Percentiles rank a stretch among this genome's conserved stretches.
These are phyloP conservation scores for Syngnathus rostellatus DNA, from an alignment of 2,797 vertebrate genomes.

Conservation along the genomic window DNA sequence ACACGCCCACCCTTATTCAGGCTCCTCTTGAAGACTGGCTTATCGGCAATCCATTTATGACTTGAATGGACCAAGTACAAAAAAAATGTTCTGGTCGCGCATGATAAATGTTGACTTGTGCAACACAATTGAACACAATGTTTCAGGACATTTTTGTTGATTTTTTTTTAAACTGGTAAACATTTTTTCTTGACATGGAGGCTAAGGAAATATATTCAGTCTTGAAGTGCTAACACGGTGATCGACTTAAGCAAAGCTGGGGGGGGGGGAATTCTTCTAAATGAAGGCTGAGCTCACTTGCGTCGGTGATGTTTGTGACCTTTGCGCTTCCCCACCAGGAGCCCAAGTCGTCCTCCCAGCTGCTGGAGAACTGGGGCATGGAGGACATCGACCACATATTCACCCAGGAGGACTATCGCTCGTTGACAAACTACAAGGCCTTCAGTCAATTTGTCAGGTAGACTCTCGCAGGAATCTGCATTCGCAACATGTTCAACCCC, in stretches of 20 bases:
- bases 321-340: constrained; percentile 70
- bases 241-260: no score
- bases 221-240: neutral
- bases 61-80: neutral
- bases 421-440: constrained; percentile 97
- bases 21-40: constrained; percentile 4
- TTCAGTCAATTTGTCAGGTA: constrained; percentile 98
- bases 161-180: no score
- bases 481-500: neutral
- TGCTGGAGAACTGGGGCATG: constrained; percentile 97
- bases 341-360: constrained; percentile 90
- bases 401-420: constrained; percentile 91
- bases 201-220: no score
- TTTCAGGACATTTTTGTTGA: no score
- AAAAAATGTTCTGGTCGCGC: neutral
- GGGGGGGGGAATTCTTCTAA: no score
- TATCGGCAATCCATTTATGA: neutral
- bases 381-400: constrained; percentile 96
- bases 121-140: no score
- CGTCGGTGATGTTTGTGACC: neutral
- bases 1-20: neutral
- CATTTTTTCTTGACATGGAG: no score
- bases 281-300: no score
- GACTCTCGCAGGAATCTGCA: neutral
- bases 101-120: no score